These are phyloP conservation scores for Castor canadensis DNA, from an alignment of 2,113 vertebrate genomes.

Conservation along the genomic window DNA sequence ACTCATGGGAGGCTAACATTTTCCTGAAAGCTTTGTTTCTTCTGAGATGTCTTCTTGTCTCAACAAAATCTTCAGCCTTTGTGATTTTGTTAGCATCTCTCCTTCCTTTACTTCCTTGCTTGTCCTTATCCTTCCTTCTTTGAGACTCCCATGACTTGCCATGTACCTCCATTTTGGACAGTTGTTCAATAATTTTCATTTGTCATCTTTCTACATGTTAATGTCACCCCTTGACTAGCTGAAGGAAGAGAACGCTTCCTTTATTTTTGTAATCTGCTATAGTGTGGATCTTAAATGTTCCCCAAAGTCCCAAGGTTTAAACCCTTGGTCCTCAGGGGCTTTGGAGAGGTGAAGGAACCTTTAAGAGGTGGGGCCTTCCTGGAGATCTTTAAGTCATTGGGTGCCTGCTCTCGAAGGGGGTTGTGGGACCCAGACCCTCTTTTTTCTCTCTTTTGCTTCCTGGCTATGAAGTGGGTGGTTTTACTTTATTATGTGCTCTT, in stretches of 20 bases:
- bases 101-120: neutral
- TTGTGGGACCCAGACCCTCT: neutral
- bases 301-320: neutral
- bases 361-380: neutral
- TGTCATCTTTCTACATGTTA: neutral
- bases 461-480: neutral
- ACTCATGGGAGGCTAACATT: neutral
- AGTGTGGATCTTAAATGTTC: neutral
- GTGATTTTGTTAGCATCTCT: neutral
- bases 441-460: neutral
- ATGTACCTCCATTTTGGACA: neutral
- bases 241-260: neutral
- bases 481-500: neutral
- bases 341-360: neutral
- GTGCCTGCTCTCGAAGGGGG: neutral
- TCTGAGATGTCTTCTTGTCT: neutral
- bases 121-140: neutral
- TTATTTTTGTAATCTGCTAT: neutral
- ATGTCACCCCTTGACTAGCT: neutral
- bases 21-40: slow-evolving; percentile 11
- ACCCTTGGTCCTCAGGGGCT: neutral
- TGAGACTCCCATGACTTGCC: neutral
- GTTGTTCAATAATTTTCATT: neutral
- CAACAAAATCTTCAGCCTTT: neutral
- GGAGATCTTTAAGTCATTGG: neutral